Evolutionary conservation across 1,140 invertebrate species (phyloP), one percentile per base, ranked within the genome.

Genomic region (Dendroctonus ponderosae): DNA sequence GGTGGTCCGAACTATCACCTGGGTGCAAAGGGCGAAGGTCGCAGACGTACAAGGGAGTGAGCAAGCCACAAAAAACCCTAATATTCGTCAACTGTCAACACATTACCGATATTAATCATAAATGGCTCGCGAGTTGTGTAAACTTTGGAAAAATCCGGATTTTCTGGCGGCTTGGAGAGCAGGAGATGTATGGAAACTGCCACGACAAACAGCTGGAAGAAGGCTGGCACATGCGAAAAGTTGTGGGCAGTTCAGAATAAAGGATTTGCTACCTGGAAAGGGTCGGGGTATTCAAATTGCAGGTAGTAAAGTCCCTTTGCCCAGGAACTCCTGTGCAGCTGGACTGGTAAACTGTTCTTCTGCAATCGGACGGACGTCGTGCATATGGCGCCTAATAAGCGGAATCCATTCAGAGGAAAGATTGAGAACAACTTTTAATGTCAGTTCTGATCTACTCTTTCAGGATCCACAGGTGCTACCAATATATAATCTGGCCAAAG

Each of bases 21-120:
- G 74, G 71, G 70, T 57, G 51, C 59, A 69, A 54, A 73, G 74
- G 73, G 69, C 71, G 57, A 62, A 54, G 67, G 74, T 68, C 67
- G 68, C 68, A 58, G 65, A 64, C 54, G 69, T 74, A 77, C 75
- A 76, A 71, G 73, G 76, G 76, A 76, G 76, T 77, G 76, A 77
- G 75, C 76, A 77, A 67, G 76, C 76, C 76, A 66, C 76, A 77
- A 75, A 60, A 75, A 75, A 63, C 76, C 75, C 74, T 77, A 77
- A 76, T 77, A 76, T 73, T 75, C 74, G 75, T 76, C 70, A 75
- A 73, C 74, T 77, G 76, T 77, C 76, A 77, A 77, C 76, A 77
- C 76, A 77, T 77, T 73, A 69, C 76, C 62, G 76, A 77, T 77
- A 77, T 77, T 75, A 77, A 77, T 77, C 76, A 77, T 76, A 75